Percentiles rank a stretch among this genome's conserved stretches.
These are phyloP conservation scores for Halcyon badia DNA, from an alignment of 2,797 vertebrate species.

Conservation along the genomic window DNA sequence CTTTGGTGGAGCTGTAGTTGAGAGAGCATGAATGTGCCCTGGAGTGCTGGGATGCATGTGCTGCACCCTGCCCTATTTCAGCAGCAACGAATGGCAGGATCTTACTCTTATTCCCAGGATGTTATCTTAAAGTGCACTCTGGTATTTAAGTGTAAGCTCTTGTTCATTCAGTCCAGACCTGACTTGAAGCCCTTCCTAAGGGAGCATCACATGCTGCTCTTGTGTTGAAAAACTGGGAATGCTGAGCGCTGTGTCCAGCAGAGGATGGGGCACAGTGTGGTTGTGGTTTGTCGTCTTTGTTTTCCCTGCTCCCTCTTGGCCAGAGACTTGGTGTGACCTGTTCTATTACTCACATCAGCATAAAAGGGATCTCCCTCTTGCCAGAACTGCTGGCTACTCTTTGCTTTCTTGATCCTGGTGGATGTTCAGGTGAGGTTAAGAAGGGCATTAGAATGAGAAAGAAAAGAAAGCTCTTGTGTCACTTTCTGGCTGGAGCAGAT, in stretches of 20 bases:
- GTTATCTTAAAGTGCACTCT: neutral
- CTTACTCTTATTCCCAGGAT: neutral
- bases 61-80: neutral
- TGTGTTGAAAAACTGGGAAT: neutral
- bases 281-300: neutral
- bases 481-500: neutral
- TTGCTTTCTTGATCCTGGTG: neutral
- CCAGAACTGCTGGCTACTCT: neutral
- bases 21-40: fast-evolving
- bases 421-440: neutral
- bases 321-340: neutral
- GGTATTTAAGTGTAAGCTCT: neutral
- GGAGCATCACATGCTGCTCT: neutral
- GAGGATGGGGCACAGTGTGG: fast-evolving
- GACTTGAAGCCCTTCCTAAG: neutral
- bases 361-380: neutral
- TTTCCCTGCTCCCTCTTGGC: neutral
- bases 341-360: neutral
- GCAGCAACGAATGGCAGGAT: neutral
- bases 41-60: no score
- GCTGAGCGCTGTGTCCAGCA: neutral
- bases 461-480: neutral
- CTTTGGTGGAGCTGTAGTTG: neutral
- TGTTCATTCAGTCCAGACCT: neutral
- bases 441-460: neutral